Evolutionary conservation across 2,888 invertebrate species (phyloP), one percentile per base, ranked within the genome.

Genomic region (Ormyrus pomaceus): DNA sequence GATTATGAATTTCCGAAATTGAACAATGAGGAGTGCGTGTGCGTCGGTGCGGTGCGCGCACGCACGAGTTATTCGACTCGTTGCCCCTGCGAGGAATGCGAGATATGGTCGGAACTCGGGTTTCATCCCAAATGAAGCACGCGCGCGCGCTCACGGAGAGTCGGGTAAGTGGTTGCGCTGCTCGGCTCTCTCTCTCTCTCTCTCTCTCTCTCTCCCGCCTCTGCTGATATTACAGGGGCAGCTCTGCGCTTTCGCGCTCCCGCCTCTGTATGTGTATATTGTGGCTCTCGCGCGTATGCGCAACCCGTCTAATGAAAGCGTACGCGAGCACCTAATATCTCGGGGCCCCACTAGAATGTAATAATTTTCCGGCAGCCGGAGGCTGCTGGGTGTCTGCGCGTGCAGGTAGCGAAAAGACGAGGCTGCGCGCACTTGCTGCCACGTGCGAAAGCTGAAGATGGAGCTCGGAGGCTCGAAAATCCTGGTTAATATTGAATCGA

Each of bases 81-180:
- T 87, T 86, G 85, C 83, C 84, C 84, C 19, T 45, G n/a, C 68
- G 84, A 83, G 89, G 89, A 88, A 89, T 88, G 86, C 87, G 86
- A 88, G 88, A 89, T 88, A 89, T 88, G 89, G 84, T 85, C 81
- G 89, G 89, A 88, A 89, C 88, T 87, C 87, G 62, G 51, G 58
- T 48, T 87, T 85, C 81, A 86, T 84, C 83, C 85, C 86, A 84
- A 58, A 59, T 85, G 88, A 89, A 89, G 90, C 88, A 90, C 89
- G 88, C 87, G 84, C 19, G 19, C 19, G 19, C 19, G 19, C 19
- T 19, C 19, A 19, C 10, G 8, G 62, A 88, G 64, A 77, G 51
- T 65, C 51, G 51, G 51, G 11, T 34, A 64, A 79, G 79, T 70
- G 70, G 72, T 45, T 11, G 45, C 9, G 19, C 19, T 19, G 13